A percentile compares a stretch with the other conserved stretches of the same genome.
Conservation (phyloP, 2,888 invertebrate species). For the Apantesis nais region DNA sequence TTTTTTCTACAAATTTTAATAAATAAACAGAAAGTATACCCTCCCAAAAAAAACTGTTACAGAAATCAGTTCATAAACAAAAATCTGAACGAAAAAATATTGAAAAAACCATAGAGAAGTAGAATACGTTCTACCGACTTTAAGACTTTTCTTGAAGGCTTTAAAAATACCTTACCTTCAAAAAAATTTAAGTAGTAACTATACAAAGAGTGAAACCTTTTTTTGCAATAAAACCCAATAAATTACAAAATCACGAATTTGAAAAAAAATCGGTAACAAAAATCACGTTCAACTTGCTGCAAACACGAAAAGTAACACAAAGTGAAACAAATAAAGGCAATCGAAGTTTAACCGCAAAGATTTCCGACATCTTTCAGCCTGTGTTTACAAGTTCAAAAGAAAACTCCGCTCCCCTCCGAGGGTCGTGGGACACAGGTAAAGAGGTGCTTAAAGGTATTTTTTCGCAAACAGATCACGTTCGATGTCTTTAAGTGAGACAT, state of each 20-base stretch:
- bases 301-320: constrained; percentile 52
- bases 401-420: constrained; percentile 60
- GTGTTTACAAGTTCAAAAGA: constrained; percentile 78
- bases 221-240: background rate
- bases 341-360: constrained; percentile 72
- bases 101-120: too few relatives aligned
- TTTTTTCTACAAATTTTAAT: too few relatives aligned
- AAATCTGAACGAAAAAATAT: too few relatives aligned
- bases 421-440: constrained; percentile 65
- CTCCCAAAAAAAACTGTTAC: too few relatives aligned
- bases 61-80: too few relatives aligned
- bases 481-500: constrained; percentile 82
- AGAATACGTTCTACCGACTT: too few relatives aligned
- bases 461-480: constrained; percentile 84
- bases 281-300: constrained; percentile 51
- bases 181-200: background rate
- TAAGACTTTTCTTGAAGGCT: too few relatives aligned
- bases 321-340: constrained; percentile 65
- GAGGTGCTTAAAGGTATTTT: constrained; percentile 77
- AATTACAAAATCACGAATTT: background rate
- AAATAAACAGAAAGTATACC: too few relatives aligned
- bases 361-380: constrained; percentile 72
- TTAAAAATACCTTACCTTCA: too few relatives aligned
- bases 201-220: background rate
- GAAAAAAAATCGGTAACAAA: constrained; percentile 11